phyloP scores from a whole-genome alignment of 2,888 invertebrate genomes.

The Volucella inanis region DNA sequence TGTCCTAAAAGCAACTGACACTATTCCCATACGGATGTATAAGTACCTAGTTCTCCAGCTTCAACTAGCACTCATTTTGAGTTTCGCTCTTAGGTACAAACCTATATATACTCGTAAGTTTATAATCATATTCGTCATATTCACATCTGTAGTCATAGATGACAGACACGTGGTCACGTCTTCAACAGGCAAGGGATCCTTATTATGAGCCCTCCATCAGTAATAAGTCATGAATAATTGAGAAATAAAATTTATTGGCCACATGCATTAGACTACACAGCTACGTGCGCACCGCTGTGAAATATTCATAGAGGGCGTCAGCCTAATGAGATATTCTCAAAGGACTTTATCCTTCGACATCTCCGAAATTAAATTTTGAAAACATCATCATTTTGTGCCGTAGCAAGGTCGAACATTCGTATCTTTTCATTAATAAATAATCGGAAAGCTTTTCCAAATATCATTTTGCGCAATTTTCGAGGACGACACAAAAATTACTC shows the following conservation, averaged over 20 bases:
- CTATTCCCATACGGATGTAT: slow-evolving; percentile 53
- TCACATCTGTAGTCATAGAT: slow-evolving; percentile 9
- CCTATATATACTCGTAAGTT: slow-evolving; percentile 9
- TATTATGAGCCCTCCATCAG: slow-evolving; percentile 33
- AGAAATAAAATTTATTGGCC: slow-evolving; percentile 63
- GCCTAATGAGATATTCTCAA: slow-evolving; percentile 58
- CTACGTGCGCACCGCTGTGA: slow-evolving; percentile 16
- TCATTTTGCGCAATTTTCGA: slow-evolving; percentile 63
- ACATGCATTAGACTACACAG: slow-evolving; percentile 49
- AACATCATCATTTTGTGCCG: slow-evolving; percentile 59
- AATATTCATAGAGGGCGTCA: slow-evolving; percentile 50
- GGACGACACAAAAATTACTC: slow-evolving; percentile 41
- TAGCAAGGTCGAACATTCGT: slow-evolving; percentile 40
- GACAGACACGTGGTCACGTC: slow-evolving; percentile 48
- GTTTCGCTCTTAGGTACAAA: neutral
- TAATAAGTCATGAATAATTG: slow-evolving; percentile 67
- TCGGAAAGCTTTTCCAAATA: slow-evolving; percentile 64
- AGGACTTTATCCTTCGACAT: slow-evolving; percentile 55
- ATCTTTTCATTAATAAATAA: slow-evolving; percentile 64
- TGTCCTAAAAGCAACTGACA: slow-evolving; percentile 68
- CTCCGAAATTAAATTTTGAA: slow-evolving; percentile 69
- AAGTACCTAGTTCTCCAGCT: slow-evolving; percentile 7
- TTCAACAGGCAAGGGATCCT: slow-evolving; percentile 25
- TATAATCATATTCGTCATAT: slow-evolving; percentile 13
- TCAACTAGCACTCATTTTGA: no score